Evolutionary conservation across 2,113 vertebrate species (phyloP), one percentile per base, ranked within the genome.

Genomic region (Gambusia affinis): DNA sequence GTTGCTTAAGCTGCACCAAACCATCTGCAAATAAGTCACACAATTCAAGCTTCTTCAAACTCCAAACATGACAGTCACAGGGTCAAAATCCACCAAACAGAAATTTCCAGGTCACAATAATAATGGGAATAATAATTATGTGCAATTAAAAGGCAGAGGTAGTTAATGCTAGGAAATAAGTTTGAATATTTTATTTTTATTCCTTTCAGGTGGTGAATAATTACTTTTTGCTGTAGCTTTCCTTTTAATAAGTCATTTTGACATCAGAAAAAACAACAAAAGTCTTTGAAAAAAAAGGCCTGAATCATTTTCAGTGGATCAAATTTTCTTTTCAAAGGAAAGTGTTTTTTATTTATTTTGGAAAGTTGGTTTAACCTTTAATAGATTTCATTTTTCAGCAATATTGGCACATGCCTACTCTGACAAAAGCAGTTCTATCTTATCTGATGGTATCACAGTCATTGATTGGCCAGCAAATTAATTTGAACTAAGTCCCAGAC

Each of bases 111-210:
- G 22, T 54, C 51, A 22, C 8, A 0, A 0, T 27, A 27, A 27
- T 27, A 27, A 27, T 65, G 80, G 88, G 76, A 42, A 80, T 78
- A 85, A 85, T 89, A 83, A 88, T 90, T 78, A 78, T 76, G 63
- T 81, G 79, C 87, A 85, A 89, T 90, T 89, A 85, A 84, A 82
- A 88, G 70, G 79, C 72, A 79, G 60, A 12, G n/a, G 12, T 66
- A 31, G 75, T 78, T 39, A 1, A 27, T 22, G 28, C 73, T 62
- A 63, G 31, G 62, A 44, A 67, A 73, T 35, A 76, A 33, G 27
- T 27, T 27, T 67, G 51, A 73, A 70, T 15, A 33, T 79, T 60
- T 72, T 39, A 4, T 3, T 76, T 4, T 76, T 7, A 44, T 78
- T 72, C 60, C 57, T 75, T 29, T 60, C 15, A 64, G 70, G 77